Evolutionary conservation across 2,797 vertebrate species (phyloP), one percentile per base, ranked within the genome.

Genomic region (Cetoscarus ocellatus): DNA sequence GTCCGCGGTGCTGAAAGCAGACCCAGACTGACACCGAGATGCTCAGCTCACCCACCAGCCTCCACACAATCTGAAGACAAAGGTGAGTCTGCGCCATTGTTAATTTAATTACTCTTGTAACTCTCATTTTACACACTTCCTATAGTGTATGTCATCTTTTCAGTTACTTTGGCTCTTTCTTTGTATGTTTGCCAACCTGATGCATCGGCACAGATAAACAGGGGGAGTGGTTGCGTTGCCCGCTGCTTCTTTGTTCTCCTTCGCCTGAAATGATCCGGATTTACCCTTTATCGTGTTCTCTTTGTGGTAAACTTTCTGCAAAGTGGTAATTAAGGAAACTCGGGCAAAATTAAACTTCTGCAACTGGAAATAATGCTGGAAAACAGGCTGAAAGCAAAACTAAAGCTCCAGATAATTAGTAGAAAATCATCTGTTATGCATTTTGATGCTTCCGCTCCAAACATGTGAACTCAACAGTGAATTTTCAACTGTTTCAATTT

Each of bases 1-100:
- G 95, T 96, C 96, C 96, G 70, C 73, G 93, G 96, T 97, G 91
- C 97, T 97, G 96, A 96, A 89, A 88, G 55, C 88, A 85, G 77
- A 83, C 73, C 50, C 58, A 65, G 64, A 59, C 60, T 39, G 34
- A 38, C 35, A 62, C 70, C 73, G 92, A 84, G 73, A 93, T 92
- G 92, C 72, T 70, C 78, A 85, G 72, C 51, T 67, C 82, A 50
- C 72, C 53, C 75, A 45, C 73, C 47, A 82, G 12, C 56, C 73
- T 77, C 34, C 0, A 9, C 7, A 53, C 1, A 54, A 80, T 86
- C 77, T 86, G 69, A 80, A 18, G n/a, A 39, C 71, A 64, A 69
- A 94, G 93, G 94, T 94, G 89, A 88, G 92, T 57, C 9, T n/a
- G 1, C 10, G 42, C 65, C 48, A 18, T 48, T 10, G 10, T 61